Base-by-base conservation (phyloP, 2,888 invertebrate species). In the Fragum fragum region DNA sequence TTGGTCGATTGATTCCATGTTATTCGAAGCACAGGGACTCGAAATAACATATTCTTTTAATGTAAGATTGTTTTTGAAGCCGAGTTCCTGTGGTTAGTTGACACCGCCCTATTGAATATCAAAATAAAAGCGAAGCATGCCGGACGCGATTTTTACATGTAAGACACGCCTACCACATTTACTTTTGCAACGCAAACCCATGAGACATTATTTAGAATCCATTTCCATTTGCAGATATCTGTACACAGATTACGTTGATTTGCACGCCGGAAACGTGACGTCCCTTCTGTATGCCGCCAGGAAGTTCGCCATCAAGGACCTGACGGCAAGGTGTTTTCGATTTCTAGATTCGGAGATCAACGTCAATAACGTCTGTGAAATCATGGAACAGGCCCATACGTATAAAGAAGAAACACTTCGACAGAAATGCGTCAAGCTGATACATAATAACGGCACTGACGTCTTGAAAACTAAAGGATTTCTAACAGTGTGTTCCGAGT, bases 401-500 rank as follows among this genome's bases (percentile, higher is more conserved):
- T 87, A 85, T 63, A 78, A 81, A 47, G 85, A 88, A 47, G 66
- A 79, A 2, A 80, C 74, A 11, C 72, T 90, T 2, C 73, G 73
- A 28, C 73, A 87, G 21, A 86, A 85, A 73, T 89, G 89, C 70
- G 29, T 86, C 3, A 71, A 75, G 16, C 80, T 73, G 29, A 82
- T 85, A 29, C 47, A 76, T 0, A 42, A 39, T 18, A 76, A 78
- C 47, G 81, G 79, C 6, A 68, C 59, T 23, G 81, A 86, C 5
- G 79, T 83, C 1, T 23, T 86, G 21, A 69, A 69, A 47, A 96
- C 96, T 9, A 91, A 92, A 87, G 95, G 95, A 55, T 95, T 96
- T 55, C 95, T 96, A 82, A 96, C 97, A 78, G 94, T 97, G 42
- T 95, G 96, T 18, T 96, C 96, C 79, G 95, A 95, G 53, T 97